Percentiles rank a stretch among this genome's conserved stretches.
Evolutionary conservation across 2,888 invertebrate species (phyloP).

Genomic region (Drosophila nigricruria): DNA sequence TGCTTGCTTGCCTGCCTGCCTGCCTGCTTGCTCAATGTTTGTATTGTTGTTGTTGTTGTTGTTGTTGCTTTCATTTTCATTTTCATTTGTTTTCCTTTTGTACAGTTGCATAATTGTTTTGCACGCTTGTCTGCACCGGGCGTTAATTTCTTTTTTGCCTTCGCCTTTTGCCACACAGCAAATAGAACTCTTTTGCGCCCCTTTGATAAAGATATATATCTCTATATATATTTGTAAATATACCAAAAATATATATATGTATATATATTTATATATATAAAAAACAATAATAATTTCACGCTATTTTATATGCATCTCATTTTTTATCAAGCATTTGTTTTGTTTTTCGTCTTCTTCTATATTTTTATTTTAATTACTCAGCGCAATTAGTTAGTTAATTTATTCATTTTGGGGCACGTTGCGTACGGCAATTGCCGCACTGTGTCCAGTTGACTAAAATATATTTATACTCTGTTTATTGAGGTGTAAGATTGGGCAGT

Average conservation of each 20-base stretch:
- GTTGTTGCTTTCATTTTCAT: slow-evolving; percentile 24
- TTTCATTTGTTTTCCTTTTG: slow-evolving; percentile 5
- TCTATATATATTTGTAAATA: neutral
- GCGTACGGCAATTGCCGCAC: slow-evolving; percentile 1
- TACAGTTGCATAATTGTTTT: neutral
- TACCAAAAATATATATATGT: neutral
- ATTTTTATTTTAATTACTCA: slow-evolving; percentile 5
- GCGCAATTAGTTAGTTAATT: slow-evolving; percentile 12
- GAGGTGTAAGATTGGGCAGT: too few relatives aligned
- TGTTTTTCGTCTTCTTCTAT: neutral
- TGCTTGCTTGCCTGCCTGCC: slow-evolving; percentile 5
- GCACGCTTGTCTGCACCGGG: neutral
- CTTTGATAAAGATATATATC: neutral
- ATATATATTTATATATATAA: neutral
- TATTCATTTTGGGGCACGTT: slow-evolving; percentile 4
- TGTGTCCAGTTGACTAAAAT: neutral
- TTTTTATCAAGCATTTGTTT: slow-evolving; percentile 3
- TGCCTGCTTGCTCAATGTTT: slow-evolving; percentile 23
- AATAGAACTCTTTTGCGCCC: slow-evolving; percentile 7
- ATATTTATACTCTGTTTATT: slow-evolving; percentile 6
- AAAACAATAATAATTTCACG: slow-evolving; percentile 33
- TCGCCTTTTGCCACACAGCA: slow-evolving; percentile 6
- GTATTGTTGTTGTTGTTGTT: slow-evolving; percentile 28
- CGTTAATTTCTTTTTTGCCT: slow-evolving; percentile 15
- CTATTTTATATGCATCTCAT: slow-evolving; percentile 41